Base-by-base conservation (phyloP, 2,888 invertebrate genomes). In the Amorpha juglandis region DNA sequence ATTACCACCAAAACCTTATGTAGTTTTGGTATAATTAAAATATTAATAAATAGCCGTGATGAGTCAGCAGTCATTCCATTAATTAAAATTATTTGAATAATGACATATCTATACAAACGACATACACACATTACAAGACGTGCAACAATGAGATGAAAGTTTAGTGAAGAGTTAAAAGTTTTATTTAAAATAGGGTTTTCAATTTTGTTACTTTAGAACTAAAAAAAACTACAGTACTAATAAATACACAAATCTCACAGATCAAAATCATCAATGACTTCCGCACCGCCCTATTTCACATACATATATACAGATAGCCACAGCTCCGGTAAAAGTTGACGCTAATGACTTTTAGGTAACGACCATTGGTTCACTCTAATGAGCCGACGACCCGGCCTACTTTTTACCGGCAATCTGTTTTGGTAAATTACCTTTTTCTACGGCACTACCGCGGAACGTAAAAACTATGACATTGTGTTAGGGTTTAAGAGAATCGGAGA, bases 331-430 rank as follows among this genome's bases (percentile, higher is more conserved):
- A 91, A 91, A 92, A 92, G 90, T 91, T 88, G 85, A 86, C 80
- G 84, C 88, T 93, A 93, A 93, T 92, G 93, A 91, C 87, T 91
- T 93, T 92, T 90, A 84, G 89, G 92, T 92, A 91, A 88, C 92
- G 89, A 90, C 91, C 91, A 93, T 93, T 92, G 93, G 93, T 83
- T 84, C 85, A 71, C 81, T 84, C 91, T 93, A 92, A 92, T 92
- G 92, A 91, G 86, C 80, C 75, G 76, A 69, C 79, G 87, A 90
- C 77, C 84, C 92, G 76, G 78, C 92, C 93, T 91, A 91, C 92
- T 92, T 91, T 91, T 91, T 89, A 88, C 86, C 79, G 80, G 79
- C 85, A 84, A 87, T 91, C 87, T 84, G 87, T 88, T 90, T 89
- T 82, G 87, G 88, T 90, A 87, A 89, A 90, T 88, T 89, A 81